These are phyloP conservation scores for Lepidocyrtinus sp. DNA, from an alignment of 2,888 invertebrate species.

Conservation along the genomic window DNA sequence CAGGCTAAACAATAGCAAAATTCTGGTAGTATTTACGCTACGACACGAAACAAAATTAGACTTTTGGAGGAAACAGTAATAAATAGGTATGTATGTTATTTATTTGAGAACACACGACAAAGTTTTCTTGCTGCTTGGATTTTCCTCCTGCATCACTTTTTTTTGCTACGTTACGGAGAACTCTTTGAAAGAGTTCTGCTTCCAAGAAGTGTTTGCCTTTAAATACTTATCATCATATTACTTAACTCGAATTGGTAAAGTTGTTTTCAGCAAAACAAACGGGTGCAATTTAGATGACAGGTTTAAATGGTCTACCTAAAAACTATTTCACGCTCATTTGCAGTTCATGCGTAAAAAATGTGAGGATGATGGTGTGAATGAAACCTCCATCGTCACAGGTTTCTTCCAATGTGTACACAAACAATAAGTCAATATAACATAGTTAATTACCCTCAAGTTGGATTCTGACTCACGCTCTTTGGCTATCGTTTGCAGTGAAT, in stretches of 20 bases:
- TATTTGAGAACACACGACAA: background rate
- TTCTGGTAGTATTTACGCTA: background rate
- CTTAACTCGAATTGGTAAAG: slow-evolving; percentile 12
- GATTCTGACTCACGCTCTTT: slow-evolving; percentile 53
- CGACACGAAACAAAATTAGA: background rate
- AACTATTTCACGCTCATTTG: slow-evolving; percentile 55
- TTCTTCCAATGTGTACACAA: slow-evolving; percentile 25
- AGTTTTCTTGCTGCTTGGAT: background rate
- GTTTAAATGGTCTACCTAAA: slow-evolving; percentile 21
- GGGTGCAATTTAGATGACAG: background rate
- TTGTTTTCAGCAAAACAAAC: background rate
- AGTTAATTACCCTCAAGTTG: slow-evolving; percentile 43
- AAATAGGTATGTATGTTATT: background rate
- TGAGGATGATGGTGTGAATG: slow-evolving; percentile 34
- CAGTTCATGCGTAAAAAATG: slow-evolving; percentile 50
- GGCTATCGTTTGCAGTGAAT: too few relatives aligned
- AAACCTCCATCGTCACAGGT: background rate
- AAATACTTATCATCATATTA: slow-evolving; percentile 18
- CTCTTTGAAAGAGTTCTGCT: background rate
- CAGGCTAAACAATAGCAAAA: background rate
- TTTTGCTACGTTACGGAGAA: background rate
- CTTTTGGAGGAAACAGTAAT: background rate
- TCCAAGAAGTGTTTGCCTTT: slow-evolving; percentile 21
- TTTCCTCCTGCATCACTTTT: background rate
- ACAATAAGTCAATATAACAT: slow-evolving; percentile 23